phyloP scores from a whole-genome alignment of 2,888 invertebrate species.

The Ormyrus thymus region DNA sequence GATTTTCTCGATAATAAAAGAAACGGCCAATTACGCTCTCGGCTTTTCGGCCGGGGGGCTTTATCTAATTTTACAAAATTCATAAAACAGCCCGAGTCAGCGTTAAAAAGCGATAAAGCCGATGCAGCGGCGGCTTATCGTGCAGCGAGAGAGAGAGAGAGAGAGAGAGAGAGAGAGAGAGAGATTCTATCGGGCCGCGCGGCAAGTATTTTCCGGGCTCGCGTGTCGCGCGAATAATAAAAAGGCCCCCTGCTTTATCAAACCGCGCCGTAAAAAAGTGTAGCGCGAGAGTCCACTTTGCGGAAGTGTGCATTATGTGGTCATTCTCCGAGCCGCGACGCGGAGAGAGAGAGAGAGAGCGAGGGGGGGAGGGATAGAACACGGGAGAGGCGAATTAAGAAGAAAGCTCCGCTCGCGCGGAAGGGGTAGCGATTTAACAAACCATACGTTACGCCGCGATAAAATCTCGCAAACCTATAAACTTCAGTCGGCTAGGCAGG shows the following conservation, averaged over 20 bases:
- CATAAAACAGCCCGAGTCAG: slow-evolving; percentile 20
- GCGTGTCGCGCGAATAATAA: background rate
- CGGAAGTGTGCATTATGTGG: slow-evolving; percentile 56
- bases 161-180: background rate
- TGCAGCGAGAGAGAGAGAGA: no score
- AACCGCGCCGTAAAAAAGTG: slow-evolving; percentile 20
- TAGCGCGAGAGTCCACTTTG: slow-evolving; percentile 59
- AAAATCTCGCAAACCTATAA: slow-evolving; percentile 74
- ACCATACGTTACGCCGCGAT: slow-evolving; percentile 74
- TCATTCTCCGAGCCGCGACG: slow-evolving; percentile 22
- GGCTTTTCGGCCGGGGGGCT: background rate
- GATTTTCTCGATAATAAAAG: no score
- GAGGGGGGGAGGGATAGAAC: background rate
- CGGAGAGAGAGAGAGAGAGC: background rate
- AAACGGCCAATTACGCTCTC: no score
- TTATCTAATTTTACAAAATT: slow-evolving; percentile 27
- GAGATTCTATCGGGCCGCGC: background rate
- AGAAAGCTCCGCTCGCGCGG: background rate
- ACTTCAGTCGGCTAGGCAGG: slow-evolving; percentile 67
- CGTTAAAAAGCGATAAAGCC: background rate
- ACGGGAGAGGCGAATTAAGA: background rate
- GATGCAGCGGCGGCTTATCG: background rate
- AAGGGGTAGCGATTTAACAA: slow-evolving; percentile 71
- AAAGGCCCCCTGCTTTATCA: slow-evolving; percentile 1
- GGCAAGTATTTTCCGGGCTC: background rate